A percentile compares a stretch with the other conserved stretches of the same genome.
Conservation (phyloP, 2,888 invertebrate species). For the Campoplex capitator region DNA sequence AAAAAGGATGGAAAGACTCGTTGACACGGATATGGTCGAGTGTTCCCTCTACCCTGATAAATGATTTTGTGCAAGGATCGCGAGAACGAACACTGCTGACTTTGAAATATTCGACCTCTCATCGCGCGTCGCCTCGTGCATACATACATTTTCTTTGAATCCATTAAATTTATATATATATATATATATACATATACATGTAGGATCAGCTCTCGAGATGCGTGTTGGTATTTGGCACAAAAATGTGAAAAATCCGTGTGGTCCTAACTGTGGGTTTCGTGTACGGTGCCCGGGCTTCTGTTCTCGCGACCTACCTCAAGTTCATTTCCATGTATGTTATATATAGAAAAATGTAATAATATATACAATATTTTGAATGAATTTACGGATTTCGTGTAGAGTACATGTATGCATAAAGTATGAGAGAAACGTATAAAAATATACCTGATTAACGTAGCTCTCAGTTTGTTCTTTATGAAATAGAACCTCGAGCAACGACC, state of each 20-base stretch:
- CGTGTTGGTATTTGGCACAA: constrained; percentile 18
- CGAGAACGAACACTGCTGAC: constrained; percentile 32
- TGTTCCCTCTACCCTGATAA: constrained; percentile 48
- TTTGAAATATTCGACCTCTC: constrained; percentile 49
- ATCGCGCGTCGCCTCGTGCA: neutral
- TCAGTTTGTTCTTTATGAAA: constrained; percentile 52
- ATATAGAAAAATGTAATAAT: constrained; percentile 1
- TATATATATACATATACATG: neutral
- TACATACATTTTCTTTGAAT: neutral
- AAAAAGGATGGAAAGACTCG: constrained; percentile 17
- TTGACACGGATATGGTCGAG: constrained; percentile 45
- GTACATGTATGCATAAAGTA: neutral
- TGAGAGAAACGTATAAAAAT: constrained; percentile 24
- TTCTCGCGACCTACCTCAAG: constrained; percentile 52
- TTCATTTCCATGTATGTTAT: constrained; percentile 6
- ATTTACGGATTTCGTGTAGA: neutral
- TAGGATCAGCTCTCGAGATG: constrained; percentile 11
- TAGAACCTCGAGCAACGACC: constrained; percentile 18
- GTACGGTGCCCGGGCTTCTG: constrained; percentile 3
- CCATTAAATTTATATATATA: neutral
- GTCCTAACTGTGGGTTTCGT: constrained; percentile 32
- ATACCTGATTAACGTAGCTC: constrained; percentile 39
- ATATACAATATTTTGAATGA: neutral
- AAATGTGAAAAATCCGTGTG: constrained; percentile 50
- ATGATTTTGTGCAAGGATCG: constrained; percentile 40